Evolutionary conservation across 2,888 invertebrate species (phyloP), one percentile per base, ranked within the genome.

Genomic region (Latrodectus hesperus): DNA sequence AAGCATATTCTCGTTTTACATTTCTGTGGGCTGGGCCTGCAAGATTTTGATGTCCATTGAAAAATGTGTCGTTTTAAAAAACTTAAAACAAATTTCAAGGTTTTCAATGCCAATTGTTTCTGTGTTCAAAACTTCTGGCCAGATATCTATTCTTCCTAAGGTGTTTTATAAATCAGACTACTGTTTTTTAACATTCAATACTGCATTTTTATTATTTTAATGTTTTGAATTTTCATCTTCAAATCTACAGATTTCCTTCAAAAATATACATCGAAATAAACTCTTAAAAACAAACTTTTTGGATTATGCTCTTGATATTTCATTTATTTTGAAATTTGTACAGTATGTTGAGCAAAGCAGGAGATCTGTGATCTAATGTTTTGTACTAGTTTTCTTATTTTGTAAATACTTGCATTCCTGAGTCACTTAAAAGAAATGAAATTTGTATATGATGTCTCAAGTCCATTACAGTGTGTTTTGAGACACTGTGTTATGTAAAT

Each of bases 321-420:
- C 12, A 64, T 80, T 85, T 79, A 79, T 76, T 85, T 72, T 76
- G 71, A 71, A 72, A 72, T 71, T 70, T 88, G 87, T 88, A 88
- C 78, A 87, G 87, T 82, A 55, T 87, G 64, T 73, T 14, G 60
- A 55, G 64, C 77, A 82, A 52, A 79, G 70, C 67, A 53, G 26
- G 68, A 78, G 80, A 49, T 87, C 86, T 77, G 77, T 26, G 78
- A 74, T 78, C 78, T 76, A 76, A 17, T 55, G 64, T 72, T 81
- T 75, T 74, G 64, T 74, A 70, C 72, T 49, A 52, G 70, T 70
- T 68, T 76, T 71, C 60, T 65, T 16, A 68, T 70, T 84, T 67
- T 88, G 87, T 88, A 88, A 60, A 88, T 88, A 88, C 71, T 72
- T 77, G 86, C 81, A 87, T 87, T 87, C 81, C 86, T 77, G 55